Percentiles rank a stretch among this genome's conserved stretches.
Evolutionary conservation across 2,888 invertebrate species (phyloP).

Genomic region (Panopea generosa): DNA sequence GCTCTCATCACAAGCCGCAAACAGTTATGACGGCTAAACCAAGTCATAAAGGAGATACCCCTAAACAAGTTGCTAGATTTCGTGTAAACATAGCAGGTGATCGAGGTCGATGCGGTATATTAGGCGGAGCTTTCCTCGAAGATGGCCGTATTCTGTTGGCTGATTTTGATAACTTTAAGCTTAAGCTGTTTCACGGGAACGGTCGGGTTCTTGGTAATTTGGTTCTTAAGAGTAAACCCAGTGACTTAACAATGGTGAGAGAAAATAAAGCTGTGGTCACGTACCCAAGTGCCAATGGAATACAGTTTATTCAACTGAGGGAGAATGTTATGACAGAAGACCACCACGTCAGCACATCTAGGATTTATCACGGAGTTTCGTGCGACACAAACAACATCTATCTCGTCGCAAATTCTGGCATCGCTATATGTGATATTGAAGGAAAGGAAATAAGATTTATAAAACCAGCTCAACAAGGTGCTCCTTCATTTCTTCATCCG

Average conservation of each 20-base stretch:
- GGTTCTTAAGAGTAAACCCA: conserved; percentile 49
- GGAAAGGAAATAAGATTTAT: conserved; percentile 42
- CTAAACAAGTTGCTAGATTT: conserved; percentile 28
- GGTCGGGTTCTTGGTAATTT: conserved; percentile 39
- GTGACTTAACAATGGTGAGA: conserved; percentile 43
- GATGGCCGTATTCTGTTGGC: conserved; percentile 48
- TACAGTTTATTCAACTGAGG: conserved; percentile 46
- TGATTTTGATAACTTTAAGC: conserved; percentile 55
- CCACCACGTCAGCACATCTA: conserved; percentile 17
- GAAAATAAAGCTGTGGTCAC: conserved; percentile 21
- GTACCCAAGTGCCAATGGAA: conserved; percentile 33
- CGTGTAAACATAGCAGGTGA: conserved; percentile 52
- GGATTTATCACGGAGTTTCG: conserved; percentile 41
- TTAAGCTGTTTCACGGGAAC: conserved; percentile 43
- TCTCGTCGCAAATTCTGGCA: conserved; percentile 35
- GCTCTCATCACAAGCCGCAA: conserved; percentile 32
- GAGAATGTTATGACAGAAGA: conserved; percentile 38
- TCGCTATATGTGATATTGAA: conserved; percentile 38
- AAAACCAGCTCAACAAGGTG: conserved; percentile 38
- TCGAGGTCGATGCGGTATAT: conserved; percentile 54
- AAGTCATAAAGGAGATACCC: conserved; percentile 2
- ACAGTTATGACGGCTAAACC: conserved; percentile 28
- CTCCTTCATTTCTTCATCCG: conserved; percentile 14
- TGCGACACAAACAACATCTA: conserved; percentile 32
- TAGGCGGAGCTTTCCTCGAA: conserved; percentile 51